A percentile compares a stretch with the other conserved stretches of the same genome.
Conservation (phyloP, 2,113 vertebrate genomes). For the Pongo pygmaeus region DNA sequence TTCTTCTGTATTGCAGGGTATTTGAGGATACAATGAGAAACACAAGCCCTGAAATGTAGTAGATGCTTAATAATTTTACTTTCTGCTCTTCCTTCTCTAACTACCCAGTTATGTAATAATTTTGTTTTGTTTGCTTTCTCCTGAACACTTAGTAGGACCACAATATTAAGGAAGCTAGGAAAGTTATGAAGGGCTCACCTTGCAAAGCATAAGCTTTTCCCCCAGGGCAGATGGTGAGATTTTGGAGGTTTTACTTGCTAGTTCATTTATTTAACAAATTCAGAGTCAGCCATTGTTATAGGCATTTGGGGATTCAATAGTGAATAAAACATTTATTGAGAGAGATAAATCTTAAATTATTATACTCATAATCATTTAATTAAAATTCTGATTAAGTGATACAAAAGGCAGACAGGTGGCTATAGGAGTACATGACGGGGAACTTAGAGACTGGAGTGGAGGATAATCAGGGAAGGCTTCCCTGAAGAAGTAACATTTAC, state of each 20-base stretch:
- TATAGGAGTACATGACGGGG: background rate
- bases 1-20: background rate
- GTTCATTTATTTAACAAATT: constrained; percentile 32
- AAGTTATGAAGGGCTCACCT: background rate
- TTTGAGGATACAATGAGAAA: background rate
- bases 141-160: background rate
- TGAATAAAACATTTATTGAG: constrained; percentile 24
- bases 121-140: background rate
- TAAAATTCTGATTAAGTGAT: constrained; percentile 27
- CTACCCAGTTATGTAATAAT: too few relatives aligned
- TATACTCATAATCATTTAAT: background rate
- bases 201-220: background rate
- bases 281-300: background rate
- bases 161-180: background rate
- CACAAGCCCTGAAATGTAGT: background rate
- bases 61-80: background rate
- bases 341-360: background rate
- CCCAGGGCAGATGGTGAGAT: background rate
- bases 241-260: background rate
- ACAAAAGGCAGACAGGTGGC: background rate
- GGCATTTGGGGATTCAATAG: background rate
- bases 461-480: background rate
- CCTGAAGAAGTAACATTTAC: background rate
- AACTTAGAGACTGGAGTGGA: background rate
- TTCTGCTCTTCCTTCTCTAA: background rate